These are phyloP conservation scores for Asarcornis scutulata DNA, from an alignment of 2,113 vertebrate genomes.

Conservation along the genomic window DNA sequence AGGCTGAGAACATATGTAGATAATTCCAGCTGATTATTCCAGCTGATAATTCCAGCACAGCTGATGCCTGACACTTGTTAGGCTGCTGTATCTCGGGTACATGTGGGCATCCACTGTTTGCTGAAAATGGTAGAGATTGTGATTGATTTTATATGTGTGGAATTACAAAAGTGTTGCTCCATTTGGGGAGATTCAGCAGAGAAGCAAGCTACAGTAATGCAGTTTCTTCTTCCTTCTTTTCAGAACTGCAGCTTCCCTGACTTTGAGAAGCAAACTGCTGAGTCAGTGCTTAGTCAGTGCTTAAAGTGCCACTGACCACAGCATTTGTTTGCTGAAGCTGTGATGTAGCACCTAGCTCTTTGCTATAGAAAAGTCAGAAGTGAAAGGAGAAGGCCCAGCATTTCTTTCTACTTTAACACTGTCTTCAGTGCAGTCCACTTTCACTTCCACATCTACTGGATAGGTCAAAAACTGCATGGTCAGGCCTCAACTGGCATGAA, in stretches of 20 bases:
- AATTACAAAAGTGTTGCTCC: background rate
- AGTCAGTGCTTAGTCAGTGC: background rate
- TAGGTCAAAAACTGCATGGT: background rate
- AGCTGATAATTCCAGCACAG: background rate
- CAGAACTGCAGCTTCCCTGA: background rate
- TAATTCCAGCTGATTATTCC: background rate
- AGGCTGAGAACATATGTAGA: background rate
- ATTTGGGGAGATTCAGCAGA: background rate
- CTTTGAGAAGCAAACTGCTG: background rate
- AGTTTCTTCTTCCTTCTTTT: background rate
- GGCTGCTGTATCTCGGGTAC: background rate
- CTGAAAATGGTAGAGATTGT: no score
- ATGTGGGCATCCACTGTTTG: background rate
- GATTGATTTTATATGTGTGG: no score
- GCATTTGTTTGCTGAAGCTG: background rate
- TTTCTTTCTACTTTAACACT: background rate
- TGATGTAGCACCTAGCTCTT: background rate
- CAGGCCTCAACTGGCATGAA: background rate
- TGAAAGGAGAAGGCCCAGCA: background rate
- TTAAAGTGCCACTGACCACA: background rate
- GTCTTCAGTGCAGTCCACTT: background rate
- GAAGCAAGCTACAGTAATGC: background rate
- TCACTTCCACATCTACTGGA: background rate
- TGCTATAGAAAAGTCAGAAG: background rate
- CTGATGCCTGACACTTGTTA: background rate